phyloP scores from a whole-genome alignment of 2,888 invertebrate genomes.

The Ellobium chinense region DNA sequence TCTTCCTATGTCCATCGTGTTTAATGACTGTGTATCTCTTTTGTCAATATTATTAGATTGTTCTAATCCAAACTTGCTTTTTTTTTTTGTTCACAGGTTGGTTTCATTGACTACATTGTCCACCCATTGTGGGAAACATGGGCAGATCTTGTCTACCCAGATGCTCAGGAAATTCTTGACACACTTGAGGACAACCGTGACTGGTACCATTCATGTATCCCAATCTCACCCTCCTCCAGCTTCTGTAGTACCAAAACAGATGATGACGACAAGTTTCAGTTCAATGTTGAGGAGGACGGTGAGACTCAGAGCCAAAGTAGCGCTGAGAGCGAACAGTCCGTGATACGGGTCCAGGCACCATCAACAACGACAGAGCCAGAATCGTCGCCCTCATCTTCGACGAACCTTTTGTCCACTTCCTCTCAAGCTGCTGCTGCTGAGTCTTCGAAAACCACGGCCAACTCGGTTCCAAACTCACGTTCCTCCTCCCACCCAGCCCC shows the following conservation, averaged over 20 bases:
- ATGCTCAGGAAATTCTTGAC: constrained; percentile 98
- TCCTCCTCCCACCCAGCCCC: constrained; percentile 19
- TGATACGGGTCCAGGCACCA: constrained; percentile 5
- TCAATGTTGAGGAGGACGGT: constrained; percentile 67
- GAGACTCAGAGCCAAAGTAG: constrained; percentile 50
- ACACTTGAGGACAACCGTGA: constrained; percentile 98
- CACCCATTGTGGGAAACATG: constrained; percentile 99
- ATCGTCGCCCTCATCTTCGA: constrained; percentile 6
- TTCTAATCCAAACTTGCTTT: too few relatives aligned
- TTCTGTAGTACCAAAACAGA: constrained; percentile 60
- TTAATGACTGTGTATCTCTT: too few relatives aligned
- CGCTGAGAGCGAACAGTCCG: constrained; percentile 46
- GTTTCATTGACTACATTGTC: constrained; percentile 99
- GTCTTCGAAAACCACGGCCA: background rate
- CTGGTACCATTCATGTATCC: constrained; percentile 95
- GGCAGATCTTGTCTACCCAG: constrained; percentile 99
- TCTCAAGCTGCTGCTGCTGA: constrained; percentile 15
- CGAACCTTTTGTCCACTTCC: background rate
- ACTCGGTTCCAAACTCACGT: constrained; percentile 18
- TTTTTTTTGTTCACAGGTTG: constrained; percentile 90
- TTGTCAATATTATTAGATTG: too few relatives aligned
- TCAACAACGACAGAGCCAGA: background rate
- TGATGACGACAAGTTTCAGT: constrained; percentile 65
- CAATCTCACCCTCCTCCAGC: constrained; percentile 87
- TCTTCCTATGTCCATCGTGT: too few relatives aligned